Base-by-base conservation (phyloP, 1,140 invertebrate species). In the Globodera rostochiensis region DNA sequence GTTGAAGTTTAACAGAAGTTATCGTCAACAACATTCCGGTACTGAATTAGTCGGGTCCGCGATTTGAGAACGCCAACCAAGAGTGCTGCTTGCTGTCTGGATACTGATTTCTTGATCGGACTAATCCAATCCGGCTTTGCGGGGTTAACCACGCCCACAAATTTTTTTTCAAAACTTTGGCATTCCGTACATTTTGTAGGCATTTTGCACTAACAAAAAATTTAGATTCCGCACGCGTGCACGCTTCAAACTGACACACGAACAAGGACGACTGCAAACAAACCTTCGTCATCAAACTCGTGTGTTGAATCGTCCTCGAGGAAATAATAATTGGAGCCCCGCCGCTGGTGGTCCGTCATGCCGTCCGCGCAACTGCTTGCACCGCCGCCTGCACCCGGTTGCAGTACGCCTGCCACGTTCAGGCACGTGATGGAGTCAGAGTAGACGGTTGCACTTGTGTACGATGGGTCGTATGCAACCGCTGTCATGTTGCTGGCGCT, bases 231-330 rank as follows among this genome's bases (percentile, higher is more conserved):
- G 15, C 21, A 73, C 15, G 19, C n/a, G 21, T 15, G 46, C 71
- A 3, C 21, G 21, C 21, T 6, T 47, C 15, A 7, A 46, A 6
- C 4, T n/a, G 46, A 80, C 11, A 19, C 36, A 36, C 47, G n/a
- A 36, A 64, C 47, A 57, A 77, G 60, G 69, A 74, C 9, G 73
- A 88, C 84, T 69, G 2, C 73, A 87, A 79, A 85, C 71, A 60
- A 67, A 21, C 80, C 81, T 77, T 89, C 88, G 76, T 89, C 88
- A 53, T 90, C 88, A 70, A 89, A 89, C 73, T 89, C 88, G 74
- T 89, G 88, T 47, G 84, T 87, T 49, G 81, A 84, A 75, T 88
- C 87, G 81, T 88, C 87, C 50, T 88, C 87, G 47, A 88, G 82
- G 74, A 89, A 84, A 70, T 88, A 88, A 71, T 89, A 88, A 60